These are phyloP conservation scores for Hippocampus abdominalis DNA, from an alignment of 2,113 vertebrate species.

Conservation along the genomic window DNA sequence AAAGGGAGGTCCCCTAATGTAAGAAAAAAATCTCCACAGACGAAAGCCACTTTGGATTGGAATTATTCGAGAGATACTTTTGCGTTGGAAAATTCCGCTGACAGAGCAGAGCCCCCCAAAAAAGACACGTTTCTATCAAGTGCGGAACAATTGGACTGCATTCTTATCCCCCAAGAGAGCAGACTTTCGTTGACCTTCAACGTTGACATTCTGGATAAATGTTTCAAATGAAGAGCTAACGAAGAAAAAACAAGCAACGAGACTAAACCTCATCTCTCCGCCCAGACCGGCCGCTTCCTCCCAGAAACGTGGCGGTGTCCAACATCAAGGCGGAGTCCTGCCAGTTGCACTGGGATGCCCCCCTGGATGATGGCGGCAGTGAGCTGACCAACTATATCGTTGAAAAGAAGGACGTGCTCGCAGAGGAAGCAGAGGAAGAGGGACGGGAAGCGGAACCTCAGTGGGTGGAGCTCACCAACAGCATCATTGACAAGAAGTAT, in stretches of 20 bases:
- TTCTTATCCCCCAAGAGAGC: no score
- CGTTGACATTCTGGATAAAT: no score
- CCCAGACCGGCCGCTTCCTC: constrained; percentile 89
- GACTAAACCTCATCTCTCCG: not conserved
- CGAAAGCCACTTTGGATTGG: no score
- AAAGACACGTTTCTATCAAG: no score
- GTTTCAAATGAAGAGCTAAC: no score
- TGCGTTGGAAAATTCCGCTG: no score
- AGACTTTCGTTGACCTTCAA: no score
- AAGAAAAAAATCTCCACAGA: not conserved
- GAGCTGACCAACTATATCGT: constrained; percentile 94
- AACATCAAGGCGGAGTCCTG: constrained; percentile 91
- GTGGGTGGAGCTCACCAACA: constrained; percentile 87
- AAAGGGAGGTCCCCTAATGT: not conserved
- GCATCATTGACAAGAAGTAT: constrained; percentile 82
- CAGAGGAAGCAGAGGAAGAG: constrained; percentile 57
- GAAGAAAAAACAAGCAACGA: no score
- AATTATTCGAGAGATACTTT: no score
- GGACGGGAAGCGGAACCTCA: constrained; percentile 73
- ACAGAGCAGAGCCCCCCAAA: no score
- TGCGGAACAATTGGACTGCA: no score
- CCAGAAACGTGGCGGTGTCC: constrained; percentile 85
- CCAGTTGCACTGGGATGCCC: constrained; percentile 86
- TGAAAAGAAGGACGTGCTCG: constrained; percentile 79
- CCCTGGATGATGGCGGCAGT: constrained; percentile 90